A percentile compares a stretch with the other conserved stretches of the same genome.
phyloP scores from a whole-genome alignment of 2,113 vertebrate genomes.

The Bambusicola thoracicus region DNA sequence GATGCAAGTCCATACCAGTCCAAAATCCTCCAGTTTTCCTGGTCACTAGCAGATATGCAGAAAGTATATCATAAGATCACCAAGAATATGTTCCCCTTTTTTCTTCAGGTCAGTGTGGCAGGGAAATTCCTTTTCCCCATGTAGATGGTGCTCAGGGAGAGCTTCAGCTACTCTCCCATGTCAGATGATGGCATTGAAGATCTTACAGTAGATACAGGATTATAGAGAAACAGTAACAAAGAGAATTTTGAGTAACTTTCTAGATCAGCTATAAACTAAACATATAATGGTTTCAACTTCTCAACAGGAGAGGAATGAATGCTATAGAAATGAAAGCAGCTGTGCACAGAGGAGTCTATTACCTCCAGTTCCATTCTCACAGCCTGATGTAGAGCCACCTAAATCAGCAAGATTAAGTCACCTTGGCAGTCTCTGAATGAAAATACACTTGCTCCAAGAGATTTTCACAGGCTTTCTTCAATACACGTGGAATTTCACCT shows the following conservation, averaged over 20 bases:
- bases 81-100: neutral
- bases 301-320: neutral
- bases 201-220: neutral
- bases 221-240: neutral
- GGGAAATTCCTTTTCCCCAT: neutral
- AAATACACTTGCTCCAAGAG: neutral
- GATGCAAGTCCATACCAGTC: neutral
- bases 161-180: neutral
- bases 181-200: neutral
- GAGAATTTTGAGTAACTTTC: neutral
- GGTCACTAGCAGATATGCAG: neutral
- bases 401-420: neutral
- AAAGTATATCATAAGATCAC: neutral
- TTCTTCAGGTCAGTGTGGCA: neutral
- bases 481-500: neutral
- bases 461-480: neutral
- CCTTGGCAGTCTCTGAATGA: neutral
- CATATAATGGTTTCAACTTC: neutral
- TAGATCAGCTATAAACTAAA: neutral
- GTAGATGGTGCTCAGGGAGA: neutral
- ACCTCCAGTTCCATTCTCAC: neutral
- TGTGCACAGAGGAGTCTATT: neutral
- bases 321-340: neutral
- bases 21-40: neutral
- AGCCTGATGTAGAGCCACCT: neutral